Percentiles rank a stretch among this genome's conserved stretches.
Evolutionary conservation across 1,140 invertebrate genomes (phyloP).

Genomic region (Dysdera silvatica): DNA sequence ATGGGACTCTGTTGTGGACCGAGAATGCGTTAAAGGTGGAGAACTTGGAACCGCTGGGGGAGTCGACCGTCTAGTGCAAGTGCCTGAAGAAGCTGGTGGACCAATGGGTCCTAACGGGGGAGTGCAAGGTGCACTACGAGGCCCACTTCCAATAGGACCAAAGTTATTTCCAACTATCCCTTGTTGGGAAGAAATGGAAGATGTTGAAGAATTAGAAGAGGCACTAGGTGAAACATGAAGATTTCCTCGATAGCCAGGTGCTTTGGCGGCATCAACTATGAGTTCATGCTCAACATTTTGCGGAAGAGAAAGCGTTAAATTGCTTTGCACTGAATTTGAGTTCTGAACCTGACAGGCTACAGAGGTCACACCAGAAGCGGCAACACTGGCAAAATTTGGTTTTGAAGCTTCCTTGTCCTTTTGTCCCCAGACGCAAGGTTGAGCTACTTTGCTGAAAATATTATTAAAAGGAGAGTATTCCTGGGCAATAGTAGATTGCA

Average conservation of each 20-base stretch:
- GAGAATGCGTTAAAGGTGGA: slow-evolving; percentile 9
- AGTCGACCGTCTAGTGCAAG: slow-evolving; percentile 8
- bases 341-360: slow-evolving; percentile 31
- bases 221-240: slow-evolving; percentile 55
- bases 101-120: slow-evolving; percentile 33
- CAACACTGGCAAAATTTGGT: slow-evolving; percentile 65
- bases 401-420: slow-evolving; percentile 55
- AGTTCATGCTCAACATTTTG: slow-evolving; percentile 29
- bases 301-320: slow-evolving; percentile 19
- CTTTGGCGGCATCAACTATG: slow-evolving; percentile 66
- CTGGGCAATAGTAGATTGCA: slow-evolving; percentile 31
- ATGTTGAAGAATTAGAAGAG: slow-evolving; percentile 33
- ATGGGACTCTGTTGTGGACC: slow-evolving; percentile 25
- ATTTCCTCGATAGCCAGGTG: slow-evolving; percentile 64
- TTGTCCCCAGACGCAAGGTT: slow-evolving; percentile 57
- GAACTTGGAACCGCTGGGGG: slow-evolving; percentile 22
- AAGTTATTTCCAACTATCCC: slow-evolving; percentile 20
- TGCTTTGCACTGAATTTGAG: slow-evolving; percentile 33
- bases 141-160: slow-evolving; percentile 33
- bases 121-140: slow-evolving; percentile 34
- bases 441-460: slow-evolving; percentile 55
- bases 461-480: slow-evolving; percentile 76
- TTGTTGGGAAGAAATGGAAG: slow-evolving; percentile 12
- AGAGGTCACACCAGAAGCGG: slow-evolving; percentile 50
- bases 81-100: slow-evolving; percentile 12